Base-by-base conservation (phyloP, 2,797 vertebrate species). In the Rhyacichthys aspro region DNA sequence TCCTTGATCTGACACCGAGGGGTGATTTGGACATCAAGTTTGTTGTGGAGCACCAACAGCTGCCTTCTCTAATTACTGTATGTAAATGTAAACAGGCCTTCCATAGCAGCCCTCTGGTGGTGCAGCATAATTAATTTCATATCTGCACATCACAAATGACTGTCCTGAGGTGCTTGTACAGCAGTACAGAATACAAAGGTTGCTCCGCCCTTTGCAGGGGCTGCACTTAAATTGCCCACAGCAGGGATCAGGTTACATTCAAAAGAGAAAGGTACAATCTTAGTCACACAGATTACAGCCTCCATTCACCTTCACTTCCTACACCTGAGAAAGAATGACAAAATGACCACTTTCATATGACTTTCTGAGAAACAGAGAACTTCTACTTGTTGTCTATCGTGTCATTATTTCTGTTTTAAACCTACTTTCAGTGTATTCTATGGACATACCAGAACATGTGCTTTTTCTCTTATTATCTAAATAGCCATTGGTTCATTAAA, bases 111-210 rank as follows among this genome's bases (percentile, higher is more conserved):
- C 82, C 78, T 77, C 79, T 84, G 32, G 82, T 63, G 79, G 72
- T 86, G 84, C 75, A 43, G 74, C 73, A 59, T 90, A 91, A 92
- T 92, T 92, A 90, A 90, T 91, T 90, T 79, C 81, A 88, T 89
- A 91, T 90, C 81, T 86, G 55, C 67, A 80, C 78, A 91, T 90
- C 87, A 85, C 71, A 88, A 89, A 80, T 77, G 71, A 71, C 78
- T 82, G 71, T 87, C 80, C 88, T 85, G 68, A 81, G 86, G 87
- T 85, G 71, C 62, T 81, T 67, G 55, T 80, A 72, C 41, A 38
- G 61, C 68, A 63, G 57, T 17, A 9, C 66, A 61, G 66, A 74
- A 79, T 78, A 77, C 82, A 86, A 70, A 82, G 71, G 69, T 74
- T 78, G 69, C 78, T 57, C 78, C 78, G 37, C 79, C 74, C 68